Percentiles rank a stretch among this genome's conserved stretches.
Conservation (phyloP, 2,888 invertebrate genomes). For the Vanessa cardui region DNA sequence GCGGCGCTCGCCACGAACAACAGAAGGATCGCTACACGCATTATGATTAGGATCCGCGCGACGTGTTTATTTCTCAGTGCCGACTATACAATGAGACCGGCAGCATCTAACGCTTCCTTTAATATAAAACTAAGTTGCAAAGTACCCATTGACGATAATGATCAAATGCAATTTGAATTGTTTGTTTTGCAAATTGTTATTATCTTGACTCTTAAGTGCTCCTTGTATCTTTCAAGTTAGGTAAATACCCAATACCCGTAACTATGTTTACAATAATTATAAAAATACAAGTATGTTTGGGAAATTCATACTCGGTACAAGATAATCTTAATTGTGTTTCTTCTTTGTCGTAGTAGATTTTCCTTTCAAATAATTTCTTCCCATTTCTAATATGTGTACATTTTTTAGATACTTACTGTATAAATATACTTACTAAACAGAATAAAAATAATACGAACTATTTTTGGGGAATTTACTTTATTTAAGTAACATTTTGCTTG, state of each 20-base stretch:
- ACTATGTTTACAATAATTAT: too few species aligned
- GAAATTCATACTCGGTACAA: too few species aligned
- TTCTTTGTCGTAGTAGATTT: too few species aligned
- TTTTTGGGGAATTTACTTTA: conserved; percentile 15
- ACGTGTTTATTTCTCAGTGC: conserved; percentile 13
- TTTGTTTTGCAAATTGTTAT: conserved; percentile 16
- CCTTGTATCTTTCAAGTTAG: not conserved
- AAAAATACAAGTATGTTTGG: too few species aligned
- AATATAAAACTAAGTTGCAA: conserved; percentile 18
- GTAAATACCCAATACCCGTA: not conserved
- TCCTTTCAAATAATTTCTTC: too few species aligned
- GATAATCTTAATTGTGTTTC: too few species aligned
- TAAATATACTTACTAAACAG: too few species aligned
- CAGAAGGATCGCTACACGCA: conserved; percentile 29
- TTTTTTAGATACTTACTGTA: too few species aligned
- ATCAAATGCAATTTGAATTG: conserved; percentile 11
- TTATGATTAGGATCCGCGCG: conserved; percentile 11
- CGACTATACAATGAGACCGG: conserved; percentile 8
- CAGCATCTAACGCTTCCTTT: conserved; percentile 18
- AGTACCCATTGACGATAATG: not conserved
- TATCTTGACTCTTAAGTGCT: not conserved
- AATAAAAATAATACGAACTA: not conserved
- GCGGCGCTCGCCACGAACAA: conserved; percentile 21
- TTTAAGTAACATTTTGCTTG: conserved; percentile 19
- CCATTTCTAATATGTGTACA: too few species aligned